Evolutionary conservation across 2,113 vertebrate species (phyloP), one percentile per base, ranked within the genome.

Genomic region (Pluvialis apricaria): DNA sequence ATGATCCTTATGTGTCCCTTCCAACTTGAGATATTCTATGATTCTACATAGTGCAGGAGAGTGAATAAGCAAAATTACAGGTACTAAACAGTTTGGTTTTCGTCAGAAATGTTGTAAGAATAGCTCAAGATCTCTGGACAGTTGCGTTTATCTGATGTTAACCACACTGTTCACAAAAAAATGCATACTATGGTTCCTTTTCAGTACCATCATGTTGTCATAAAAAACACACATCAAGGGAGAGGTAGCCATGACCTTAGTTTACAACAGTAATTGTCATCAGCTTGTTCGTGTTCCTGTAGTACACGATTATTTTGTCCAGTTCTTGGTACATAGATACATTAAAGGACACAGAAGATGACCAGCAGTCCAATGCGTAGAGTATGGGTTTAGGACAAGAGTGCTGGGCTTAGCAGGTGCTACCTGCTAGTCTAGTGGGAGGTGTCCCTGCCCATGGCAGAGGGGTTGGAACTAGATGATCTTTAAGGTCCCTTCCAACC

Each of bases 351-450:
- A 32, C 31, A 79, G 44, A 64, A 49, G 15, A 62, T 8, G 12
- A 49, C 5, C 4, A 5, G 8, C 18, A 77, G 18, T 49, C 36
- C 32, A 29, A 11, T 42, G 26, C 0, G 0, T 32, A 22, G 7
- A 4, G 2, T 36, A 13, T 34, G n/a, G 13, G 34, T 20, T 49
- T 55, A 90, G 62, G 17, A n/a, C 31, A 71, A 47, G 19, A 75
- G 9, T 16, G 10, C 14, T 75, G 66, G 16, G 19, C 66, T 85
- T 85, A 66, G 45, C 11, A 89, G 45, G 5, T 81, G 13, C 26
- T 84, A 15, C 31, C 10, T 90, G 32, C 42, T 70, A 45, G 45
- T 45, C 45, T 45, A 45, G 45, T 45, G 45, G 45, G 45, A 45
- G 45, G 18, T 19, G 45, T 45, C 45, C 45, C 45, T 45, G 45